These are phyloP conservation scores for Thereva nobilitata DNA, from an alignment of 2,888 invertebrate genomes.

Conservation along the genomic window DNA sequence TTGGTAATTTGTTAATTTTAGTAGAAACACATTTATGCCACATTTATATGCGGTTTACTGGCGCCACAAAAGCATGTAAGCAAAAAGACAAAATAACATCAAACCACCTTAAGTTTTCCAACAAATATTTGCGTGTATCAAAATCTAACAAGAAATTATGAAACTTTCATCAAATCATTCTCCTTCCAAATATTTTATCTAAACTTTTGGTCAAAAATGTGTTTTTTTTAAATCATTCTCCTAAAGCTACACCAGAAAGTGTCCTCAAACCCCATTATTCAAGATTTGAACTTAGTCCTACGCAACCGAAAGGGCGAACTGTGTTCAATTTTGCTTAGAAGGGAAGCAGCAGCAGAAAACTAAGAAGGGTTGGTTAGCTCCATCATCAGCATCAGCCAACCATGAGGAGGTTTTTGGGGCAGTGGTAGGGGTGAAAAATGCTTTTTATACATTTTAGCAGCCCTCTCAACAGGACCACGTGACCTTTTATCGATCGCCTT, in stretches of 20 bases:
- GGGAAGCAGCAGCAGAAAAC: neutral
- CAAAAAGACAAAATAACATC: too few species aligned
- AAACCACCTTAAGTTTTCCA: too few species aligned
- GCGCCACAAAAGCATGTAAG: too few species aligned
- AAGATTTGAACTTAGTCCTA: conserved; percentile 18
- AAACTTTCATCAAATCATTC: too few species aligned
- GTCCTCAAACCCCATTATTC: conserved; percentile 1
- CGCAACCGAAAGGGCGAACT: conserved; percentile 23
- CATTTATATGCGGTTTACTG: too few species aligned
- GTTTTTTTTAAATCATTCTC: neutral
- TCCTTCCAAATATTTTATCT: too few species aligned
- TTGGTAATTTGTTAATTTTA: too few species aligned
- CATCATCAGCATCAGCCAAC: conserved; percentile 11
- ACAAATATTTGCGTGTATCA: too few species aligned
- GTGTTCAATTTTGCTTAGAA: conserved; percentile 30
- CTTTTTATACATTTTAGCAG: conserved; percentile 33
- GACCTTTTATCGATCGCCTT: conserved; percentile 35
- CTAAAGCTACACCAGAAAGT: conserved; percentile 3
- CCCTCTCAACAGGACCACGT: conserved; percentile 35
- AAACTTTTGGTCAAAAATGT: neutral
- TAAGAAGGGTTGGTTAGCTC: conserved; percentile 15
- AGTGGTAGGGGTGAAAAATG: conserved; percentile 3
- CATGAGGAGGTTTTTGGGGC: conserved; percentile 11
- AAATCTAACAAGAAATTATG: too few species aligned
- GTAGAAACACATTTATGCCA: too few species aligned